These are phyloP conservation scores for Scaptomyza flava DNA, from an alignment of 2,888 invertebrate species.

Conservation along the genomic window DNA sequence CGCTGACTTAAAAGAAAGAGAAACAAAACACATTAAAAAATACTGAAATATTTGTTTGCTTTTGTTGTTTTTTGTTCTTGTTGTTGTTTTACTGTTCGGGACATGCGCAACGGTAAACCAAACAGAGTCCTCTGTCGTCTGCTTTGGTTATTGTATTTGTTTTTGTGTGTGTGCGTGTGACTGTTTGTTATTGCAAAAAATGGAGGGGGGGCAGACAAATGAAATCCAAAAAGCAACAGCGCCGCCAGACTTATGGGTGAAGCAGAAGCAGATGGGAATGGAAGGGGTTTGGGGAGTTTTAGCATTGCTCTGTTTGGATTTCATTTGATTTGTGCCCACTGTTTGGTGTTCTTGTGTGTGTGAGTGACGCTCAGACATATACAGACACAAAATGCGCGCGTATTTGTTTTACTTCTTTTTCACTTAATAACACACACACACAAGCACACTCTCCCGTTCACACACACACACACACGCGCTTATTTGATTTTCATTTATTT, in stretches of 20 bases:
- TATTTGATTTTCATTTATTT: slow-evolving; percentile 44
- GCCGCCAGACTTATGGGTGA: slow-evolving; percentile 37
- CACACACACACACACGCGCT: slow-evolving; percentile 19
- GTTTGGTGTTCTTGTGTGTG: slow-evolving; percentile 20
- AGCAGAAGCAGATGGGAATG: background rate
- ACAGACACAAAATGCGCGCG: slow-evolving; percentile 78
- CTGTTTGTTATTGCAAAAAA: slow-evolving; percentile 64
- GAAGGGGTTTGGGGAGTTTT: slow-evolving; percentile 15
- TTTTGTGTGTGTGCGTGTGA: slow-evolving; percentile 21
- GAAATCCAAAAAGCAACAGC: slow-evolving; percentile 76
- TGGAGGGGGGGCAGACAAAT: slow-evolving; percentile 40
- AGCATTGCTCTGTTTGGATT: slow-evolving; percentile 69
- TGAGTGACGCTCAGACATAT: slow-evolving; percentile 63
- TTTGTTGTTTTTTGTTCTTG: slow-evolving; percentile 3
- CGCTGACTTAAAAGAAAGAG: slow-evolving; percentile 46
- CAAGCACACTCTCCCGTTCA: slow-evolving; percentile 5
- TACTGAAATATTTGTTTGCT: slow-evolving; percentile 21
- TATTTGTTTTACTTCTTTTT: slow-evolving; percentile 68
- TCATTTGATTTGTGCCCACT: slow-evolving; percentile 58
- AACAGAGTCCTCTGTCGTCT: slow-evolving; percentile 40
- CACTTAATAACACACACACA: slow-evolving; percentile 48
- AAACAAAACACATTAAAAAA: slow-evolving; percentile 29
- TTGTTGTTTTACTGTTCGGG: slow-evolving; percentile 29
- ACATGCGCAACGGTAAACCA: slow-evolving; percentile 62
- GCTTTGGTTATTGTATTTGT: slow-evolving; percentile 26